A percentile compares a stretch with the other conserved stretches of the same genome.
These are phyloP conservation scores for Drosophila kuntzei DNA, from an alignment of 2,888 invertebrate species.

Conservation along the genomic window DNA sequence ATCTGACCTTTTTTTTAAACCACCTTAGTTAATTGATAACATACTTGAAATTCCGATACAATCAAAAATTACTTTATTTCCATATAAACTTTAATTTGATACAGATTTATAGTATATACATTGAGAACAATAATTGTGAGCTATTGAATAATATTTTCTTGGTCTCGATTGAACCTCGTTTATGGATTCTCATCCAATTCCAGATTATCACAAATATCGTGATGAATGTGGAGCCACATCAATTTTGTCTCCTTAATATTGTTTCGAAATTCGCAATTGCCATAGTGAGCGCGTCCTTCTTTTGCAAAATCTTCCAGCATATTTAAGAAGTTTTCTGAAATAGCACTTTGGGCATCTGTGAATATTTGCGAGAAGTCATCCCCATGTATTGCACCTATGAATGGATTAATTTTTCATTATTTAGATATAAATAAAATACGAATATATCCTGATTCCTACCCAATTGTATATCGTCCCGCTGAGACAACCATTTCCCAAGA, in stretches of 20 bases:
- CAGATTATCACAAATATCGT: conserved; percentile 47
- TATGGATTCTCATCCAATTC: background rate
- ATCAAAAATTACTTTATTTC: background rate
- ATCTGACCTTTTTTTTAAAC: background rate
- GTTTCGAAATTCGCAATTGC: conserved; percentile 60
- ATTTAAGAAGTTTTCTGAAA: conserved; percentile 62
- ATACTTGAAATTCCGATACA: background rate
- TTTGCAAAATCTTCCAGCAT: conserved; percentile 70
- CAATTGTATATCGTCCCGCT: conserved; percentile 85
- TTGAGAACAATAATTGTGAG: background rate
- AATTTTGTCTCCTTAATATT: conserved; percentile 50
- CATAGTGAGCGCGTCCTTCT: conserved; percentile 50
- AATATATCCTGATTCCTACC: conserved; percentile 83
- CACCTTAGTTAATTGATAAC: background rate
- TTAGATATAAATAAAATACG: background rate
- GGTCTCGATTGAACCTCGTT: background rate
- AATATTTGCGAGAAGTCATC: conserved; percentile 76
- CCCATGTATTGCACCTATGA: conserved; percentile 72
- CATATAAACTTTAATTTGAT: background rate
- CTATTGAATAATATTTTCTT: background rate
- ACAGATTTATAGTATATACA: background rate
- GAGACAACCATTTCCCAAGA: conserved; percentile 60
- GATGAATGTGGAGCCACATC: conserved; percentile 56
- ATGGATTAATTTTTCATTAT: background rate
- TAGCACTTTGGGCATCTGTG: conserved; percentile 33